Conservation (phyloP, 1,140 invertebrate genomes). For the Orius insidiosus region DNA sequence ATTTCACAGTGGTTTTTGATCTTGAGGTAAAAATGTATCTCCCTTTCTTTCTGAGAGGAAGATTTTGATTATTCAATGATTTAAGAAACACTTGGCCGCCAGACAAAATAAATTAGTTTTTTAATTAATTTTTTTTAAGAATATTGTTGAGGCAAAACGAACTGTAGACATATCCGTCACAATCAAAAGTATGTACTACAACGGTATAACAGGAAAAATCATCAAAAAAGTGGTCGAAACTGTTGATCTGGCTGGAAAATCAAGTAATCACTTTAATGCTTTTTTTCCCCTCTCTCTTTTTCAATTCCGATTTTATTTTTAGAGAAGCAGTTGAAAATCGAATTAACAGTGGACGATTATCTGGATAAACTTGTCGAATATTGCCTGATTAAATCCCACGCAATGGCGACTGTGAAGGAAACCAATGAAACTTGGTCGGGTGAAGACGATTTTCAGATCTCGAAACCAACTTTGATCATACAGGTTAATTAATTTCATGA, state of each 20-base stretch:
- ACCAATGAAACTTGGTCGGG: conserved; percentile 49
- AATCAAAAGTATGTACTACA: conserved; percentile 46
- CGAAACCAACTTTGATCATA: conserved; percentile 38
- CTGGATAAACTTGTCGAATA: conserved; percentile 48
- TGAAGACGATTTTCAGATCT: conserved; percentile 46
- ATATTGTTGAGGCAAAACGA: conserved; percentile 39
- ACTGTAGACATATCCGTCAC: conserved; percentile 42
- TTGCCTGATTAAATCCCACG: conserved; percentile 44
- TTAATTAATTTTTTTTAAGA: conserved; percentile 25
- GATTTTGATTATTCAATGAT: too few species aligned
- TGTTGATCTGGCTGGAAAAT: conserved; percentile 25
- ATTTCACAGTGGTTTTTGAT: conserved; percentile 44
- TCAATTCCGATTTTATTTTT: not conserved
- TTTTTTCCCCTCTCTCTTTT: not conserved
- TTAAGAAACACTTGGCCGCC: too few species aligned
- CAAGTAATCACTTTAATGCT: conserved; percentile 16
- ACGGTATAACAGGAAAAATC: conserved; percentile 40
- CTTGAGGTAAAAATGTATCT: conserved; percentile 36
- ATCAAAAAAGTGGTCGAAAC: conserved; percentile 42
- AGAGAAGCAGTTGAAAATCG: conserved; percentile 3
- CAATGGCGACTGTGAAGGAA: conserved; percentile 44
- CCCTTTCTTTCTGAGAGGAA: too few species aligned
- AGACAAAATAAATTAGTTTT: too few species aligned
- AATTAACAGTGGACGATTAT: conserved; percentile 30
- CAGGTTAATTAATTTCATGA: conserved; percentile 23